These are phyloP conservation scores for Hedya salicella DNA, from an alignment of 2,888 invertebrate genomes.

Conservation along the genomic window DNA sequence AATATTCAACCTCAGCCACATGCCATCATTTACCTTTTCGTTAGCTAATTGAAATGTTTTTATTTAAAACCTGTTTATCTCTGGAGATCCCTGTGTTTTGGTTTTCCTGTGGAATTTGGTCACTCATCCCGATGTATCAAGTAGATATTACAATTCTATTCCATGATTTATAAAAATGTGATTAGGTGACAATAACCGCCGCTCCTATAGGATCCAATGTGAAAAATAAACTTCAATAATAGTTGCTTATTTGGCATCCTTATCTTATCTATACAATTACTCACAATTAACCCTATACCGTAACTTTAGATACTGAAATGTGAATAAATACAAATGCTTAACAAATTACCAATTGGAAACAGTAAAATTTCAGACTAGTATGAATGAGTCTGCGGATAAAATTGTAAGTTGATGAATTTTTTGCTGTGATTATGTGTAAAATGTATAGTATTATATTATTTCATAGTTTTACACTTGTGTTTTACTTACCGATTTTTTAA, in stretches of 20 bases:
- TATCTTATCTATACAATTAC: constrained; percentile 1
- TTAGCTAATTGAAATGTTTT: constrained; percentile 43
- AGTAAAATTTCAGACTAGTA: background rate
- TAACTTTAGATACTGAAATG: background rate
- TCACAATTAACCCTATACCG: background rate
- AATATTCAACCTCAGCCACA: constrained; percentile 2
- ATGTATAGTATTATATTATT: background rate
- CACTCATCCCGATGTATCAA: constrained; percentile 57
- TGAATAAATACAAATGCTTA: background rate
- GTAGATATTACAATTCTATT: constrained; percentile 10
- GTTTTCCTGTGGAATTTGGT: constrained; percentile 57
- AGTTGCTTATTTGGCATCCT: background rate
- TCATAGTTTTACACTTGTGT: background rate
- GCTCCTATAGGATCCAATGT: constrained; percentile 12
- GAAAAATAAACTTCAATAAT: constrained; percentile 9
- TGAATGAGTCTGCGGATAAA: background rate
- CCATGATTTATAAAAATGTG: constrained; percentile 17
- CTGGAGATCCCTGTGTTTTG: constrained; percentile 57
- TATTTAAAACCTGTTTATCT: constrained; percentile 65
- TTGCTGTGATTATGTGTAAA: background rate
- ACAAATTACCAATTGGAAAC: background rate
- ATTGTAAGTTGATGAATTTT: background rate
- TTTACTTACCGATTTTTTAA: background rate
- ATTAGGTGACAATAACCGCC: constrained; percentile 12
- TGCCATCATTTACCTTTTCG: constrained; percentile 1